A percentile compares a stretch with the other conserved stretches of the same genome.
Conservation (phyloP, 1,140 invertebrate genomes). For the Cydia pomonella region DNA sequence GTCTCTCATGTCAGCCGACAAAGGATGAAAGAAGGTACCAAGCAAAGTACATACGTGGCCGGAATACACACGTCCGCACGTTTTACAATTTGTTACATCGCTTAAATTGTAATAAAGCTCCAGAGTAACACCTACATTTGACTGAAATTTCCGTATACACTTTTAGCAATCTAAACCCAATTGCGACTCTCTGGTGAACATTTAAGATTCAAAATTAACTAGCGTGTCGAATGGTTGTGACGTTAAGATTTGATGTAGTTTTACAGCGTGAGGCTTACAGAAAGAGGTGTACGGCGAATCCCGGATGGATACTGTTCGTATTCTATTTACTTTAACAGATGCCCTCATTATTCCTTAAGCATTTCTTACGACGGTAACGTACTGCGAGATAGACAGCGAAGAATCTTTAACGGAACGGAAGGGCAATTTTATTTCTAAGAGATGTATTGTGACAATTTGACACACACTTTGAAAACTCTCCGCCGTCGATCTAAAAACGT, state of each 20-base stretch:
- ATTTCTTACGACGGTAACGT: constrained; percentile 53
- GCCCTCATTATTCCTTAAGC: constrained; percentile 70
- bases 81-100: constrained; percentile 77
- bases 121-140: constrained; percentile 62
- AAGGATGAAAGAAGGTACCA: constrained; percentile 64
- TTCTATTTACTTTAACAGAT: constrained; percentile 77
- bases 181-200: constrained; percentile 17
- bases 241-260: constrained; percentile 34
- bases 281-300: constrained; percentile 71
- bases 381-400: constrained; percentile 48
- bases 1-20: constrained; percentile 34
- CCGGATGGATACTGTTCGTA: constrained; percentile 69
- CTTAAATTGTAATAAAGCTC: constrained; percentile 77
- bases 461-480: neutral
- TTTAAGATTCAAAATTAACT: constrained; percentile 37
- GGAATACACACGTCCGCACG: constrained; percentile 69
- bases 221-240: neutral
- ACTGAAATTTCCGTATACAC: constrained; percentile 39
- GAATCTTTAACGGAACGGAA: constrained; percentile 23
- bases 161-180: constrained; percentile 22
- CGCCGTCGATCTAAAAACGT: neutral
- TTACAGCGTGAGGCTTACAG: constrained; percentile 64
- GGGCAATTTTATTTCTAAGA: neutral
- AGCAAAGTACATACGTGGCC: constrained; percentile 66
- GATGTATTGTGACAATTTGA: constrained; percentile 16